Conservation (phyloP, 2,113 vertebrate species). For the Atrichornis clamosus region DNA sequence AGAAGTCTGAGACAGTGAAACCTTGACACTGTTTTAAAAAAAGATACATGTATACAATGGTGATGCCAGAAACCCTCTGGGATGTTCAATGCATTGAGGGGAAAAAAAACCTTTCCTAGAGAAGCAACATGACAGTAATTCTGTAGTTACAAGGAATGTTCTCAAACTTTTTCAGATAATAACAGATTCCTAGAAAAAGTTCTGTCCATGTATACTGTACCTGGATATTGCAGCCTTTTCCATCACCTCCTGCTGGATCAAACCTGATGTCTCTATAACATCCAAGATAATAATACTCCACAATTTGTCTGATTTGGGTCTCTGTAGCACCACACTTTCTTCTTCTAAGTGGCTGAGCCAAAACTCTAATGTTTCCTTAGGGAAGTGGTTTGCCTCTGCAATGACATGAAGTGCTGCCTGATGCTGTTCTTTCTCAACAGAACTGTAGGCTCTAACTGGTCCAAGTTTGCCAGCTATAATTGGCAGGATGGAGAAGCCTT, state of each 20-base stretch:
- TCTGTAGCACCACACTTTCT: constrained; percentile 83
- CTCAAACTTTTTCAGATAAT: not conserved
- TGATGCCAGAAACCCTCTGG: not conserved
- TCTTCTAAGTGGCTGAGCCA: constrained; percentile 90
- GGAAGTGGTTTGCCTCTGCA: constrained; percentile 79
- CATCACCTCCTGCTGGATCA: constrained; percentile 94
- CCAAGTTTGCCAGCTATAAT: constrained; percentile 86
- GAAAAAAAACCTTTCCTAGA: not conserved
- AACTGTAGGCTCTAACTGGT: constrained; percentile 88
- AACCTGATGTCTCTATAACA: constrained; percentile 92
- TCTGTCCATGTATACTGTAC: constrained; percentile 58
- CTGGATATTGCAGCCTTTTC: constrained; percentile 95
- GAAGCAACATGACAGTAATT: not conserved
- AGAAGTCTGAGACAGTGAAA: not conserved
- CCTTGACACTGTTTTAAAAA: not conserved
- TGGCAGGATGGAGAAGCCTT: constrained; percentile 93
- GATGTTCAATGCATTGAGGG: not conserved
- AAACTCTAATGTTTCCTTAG: constrained; percentile 84
- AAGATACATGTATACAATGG: not conserved
- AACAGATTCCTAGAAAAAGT: not conserved
- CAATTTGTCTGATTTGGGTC: constrained; percentile 87
- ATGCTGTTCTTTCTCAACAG: constrained; percentile 90
- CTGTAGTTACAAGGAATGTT: not conserved
- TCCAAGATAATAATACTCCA: constrained; percentile 97
- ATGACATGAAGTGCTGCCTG: constrained; percentile 81